phyloP scores from a whole-genome alignment of 2,797 vertebrate genomes.

The Eleutherodactylus coqui region DNA sequence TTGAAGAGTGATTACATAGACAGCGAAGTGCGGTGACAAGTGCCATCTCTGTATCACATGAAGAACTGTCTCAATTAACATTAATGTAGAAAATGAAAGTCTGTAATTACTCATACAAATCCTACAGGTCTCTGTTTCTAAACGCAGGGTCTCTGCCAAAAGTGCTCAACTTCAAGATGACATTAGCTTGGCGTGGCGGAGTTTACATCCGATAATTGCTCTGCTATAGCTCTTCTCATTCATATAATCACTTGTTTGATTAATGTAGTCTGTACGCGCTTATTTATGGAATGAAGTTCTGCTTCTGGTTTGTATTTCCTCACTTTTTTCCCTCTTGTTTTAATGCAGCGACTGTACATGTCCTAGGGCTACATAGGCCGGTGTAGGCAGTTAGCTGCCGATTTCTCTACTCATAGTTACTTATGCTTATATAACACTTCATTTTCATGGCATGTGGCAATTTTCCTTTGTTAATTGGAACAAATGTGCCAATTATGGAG shows the following conservation, averaged over 20 bases:
- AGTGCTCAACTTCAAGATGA: conserved; percentile 75
- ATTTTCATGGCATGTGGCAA: conserved; percentile 85
- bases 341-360: conserved; percentile 61
- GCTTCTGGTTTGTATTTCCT: conserved; percentile 43
- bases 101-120: conserved; percentile 58
- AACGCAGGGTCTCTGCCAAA: conserved; percentile 67
- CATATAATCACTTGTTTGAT: conserved; percentile 81
- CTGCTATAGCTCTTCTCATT: conserved; percentile 83
- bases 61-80: conserved; percentile 53
- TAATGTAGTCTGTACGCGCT: conserved; percentile 74
- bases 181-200: conserved; percentile 81
- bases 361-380: conserved; percentile 40
- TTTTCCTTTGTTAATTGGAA: conserved; percentile 89
- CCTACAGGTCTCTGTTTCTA: conserved; percentile 63
- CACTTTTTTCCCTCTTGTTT: background rate
- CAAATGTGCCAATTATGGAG: conserved; percentile 93
- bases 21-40: conserved; percentile 23
- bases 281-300: conserved; percentile 67
- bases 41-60: conserved; percentile 12
- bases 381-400: conserved; percentile 40
- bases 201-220: conserved; percentile 86
- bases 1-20: conserved; percentile 7
- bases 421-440: conserved; percentile 71
- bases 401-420: conserved; percentile 61
- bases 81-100: conserved; percentile 49